Conservation (phyloP, 2,797 vertebrate genomes). For the Nothura maculosa region DNA sequence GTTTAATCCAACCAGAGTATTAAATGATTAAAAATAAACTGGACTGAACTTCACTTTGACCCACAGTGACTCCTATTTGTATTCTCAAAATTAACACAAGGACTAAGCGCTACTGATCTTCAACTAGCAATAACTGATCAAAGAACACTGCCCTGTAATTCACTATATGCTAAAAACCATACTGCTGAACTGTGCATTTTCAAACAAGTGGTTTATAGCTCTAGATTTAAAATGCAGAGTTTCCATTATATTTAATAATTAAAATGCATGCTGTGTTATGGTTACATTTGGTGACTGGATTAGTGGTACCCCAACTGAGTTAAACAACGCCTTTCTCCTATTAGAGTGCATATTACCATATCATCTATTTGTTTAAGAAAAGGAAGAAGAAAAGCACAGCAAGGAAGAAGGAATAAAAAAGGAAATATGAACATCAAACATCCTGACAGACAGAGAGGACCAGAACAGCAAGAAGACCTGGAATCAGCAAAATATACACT, state of each 20-base stretch:
- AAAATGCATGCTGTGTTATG: conserved; percentile 70
- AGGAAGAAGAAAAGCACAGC: conserved; percentile 42
- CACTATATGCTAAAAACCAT: conserved; percentile 53
- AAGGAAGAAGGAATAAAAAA: conserved; percentile 59
- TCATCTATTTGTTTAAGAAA: conserved; percentile 71
- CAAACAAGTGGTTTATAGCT: conserved; percentile 61
- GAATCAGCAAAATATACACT: conserved; percentile 19
- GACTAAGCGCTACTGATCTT: conserved; percentile 50
- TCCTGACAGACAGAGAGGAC: conserved; percentile 49
- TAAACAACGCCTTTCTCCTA: conserved; percentile 70
- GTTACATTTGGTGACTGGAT: conserved; percentile 71
- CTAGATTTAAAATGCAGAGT: conserved; percentile 66
- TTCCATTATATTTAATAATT: conserved; percentile 73
- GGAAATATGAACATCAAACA: conserved; percentile 66
- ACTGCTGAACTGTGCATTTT: conserved; percentile 45
- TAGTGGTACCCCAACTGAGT: conserved; percentile 61
- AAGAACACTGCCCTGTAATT: conserved; percentile 66
- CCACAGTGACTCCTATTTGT: conserved; percentile 42
- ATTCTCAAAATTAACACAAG: conserved; percentile 66
- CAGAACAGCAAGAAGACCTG: conserved; percentile 34
- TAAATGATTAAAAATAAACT: conserved; percentile 35
- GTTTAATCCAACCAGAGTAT: not conserved
- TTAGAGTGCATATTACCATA: conserved; percentile 65
- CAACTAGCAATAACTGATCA: conserved; percentile 62
- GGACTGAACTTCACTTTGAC: conserved; percentile 53